Percentiles rank a stretch among this genome's conserved stretches.
phyloP scores from a whole-genome alignment of 1,140 invertebrate species.

The Eciton burchellii region DNA sequence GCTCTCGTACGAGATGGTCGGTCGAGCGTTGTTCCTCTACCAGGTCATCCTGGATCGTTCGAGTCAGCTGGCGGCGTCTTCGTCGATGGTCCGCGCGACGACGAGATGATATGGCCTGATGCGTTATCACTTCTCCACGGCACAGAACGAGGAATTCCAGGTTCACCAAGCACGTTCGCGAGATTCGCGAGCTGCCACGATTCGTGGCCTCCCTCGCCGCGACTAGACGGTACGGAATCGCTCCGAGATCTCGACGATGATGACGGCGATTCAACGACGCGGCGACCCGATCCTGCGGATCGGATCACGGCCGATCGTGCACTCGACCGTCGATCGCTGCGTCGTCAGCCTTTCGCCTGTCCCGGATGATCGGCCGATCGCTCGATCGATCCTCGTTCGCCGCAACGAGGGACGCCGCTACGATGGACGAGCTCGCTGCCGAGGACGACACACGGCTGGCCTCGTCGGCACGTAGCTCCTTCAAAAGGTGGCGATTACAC shows the following conservation, averaged over 20 bases:
- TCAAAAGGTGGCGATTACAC: conserved; percentile 70
- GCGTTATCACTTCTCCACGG: conserved; percentile 60
- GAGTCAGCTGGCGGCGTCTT: conserved; percentile 2
- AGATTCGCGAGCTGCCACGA: background rate
- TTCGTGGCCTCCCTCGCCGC: background rate
- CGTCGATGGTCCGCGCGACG: conserved; percentile 17
- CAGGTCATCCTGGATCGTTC: conserved; percentile 78
- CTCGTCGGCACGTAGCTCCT: conserved; percentile 53
- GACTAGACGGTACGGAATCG: conserved; percentile 14
- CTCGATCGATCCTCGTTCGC: conserved; percentile 14
- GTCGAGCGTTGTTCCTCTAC: conserved; percentile 69
- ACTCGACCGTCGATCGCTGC: conserved; percentile 28
- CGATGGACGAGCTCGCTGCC: conserved; percentile 26
- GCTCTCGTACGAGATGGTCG: conserved; percentile 67
- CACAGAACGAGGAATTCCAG: conserved; percentile 42
- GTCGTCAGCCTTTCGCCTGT: conserved; percentile 43
- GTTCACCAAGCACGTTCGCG: conserved; percentile 11
- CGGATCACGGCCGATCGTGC: conserved; percentile 26
- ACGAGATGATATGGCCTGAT: background rate
- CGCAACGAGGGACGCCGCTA: conserved; percentile 7
- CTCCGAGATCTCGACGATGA: background rate
- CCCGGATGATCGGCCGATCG: conserved; percentile 5
- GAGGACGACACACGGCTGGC: conserved; percentile 53
- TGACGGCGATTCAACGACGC: background rate
- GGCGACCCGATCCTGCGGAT: conserved; percentile 25